Percentiles rank a stretch among this genome's conserved stretches.
These are phyloP conservation scores for Alces alces DNA, from an alignment of 2,113 vertebrate genomes.

Conservation along the genomic window DNA sequence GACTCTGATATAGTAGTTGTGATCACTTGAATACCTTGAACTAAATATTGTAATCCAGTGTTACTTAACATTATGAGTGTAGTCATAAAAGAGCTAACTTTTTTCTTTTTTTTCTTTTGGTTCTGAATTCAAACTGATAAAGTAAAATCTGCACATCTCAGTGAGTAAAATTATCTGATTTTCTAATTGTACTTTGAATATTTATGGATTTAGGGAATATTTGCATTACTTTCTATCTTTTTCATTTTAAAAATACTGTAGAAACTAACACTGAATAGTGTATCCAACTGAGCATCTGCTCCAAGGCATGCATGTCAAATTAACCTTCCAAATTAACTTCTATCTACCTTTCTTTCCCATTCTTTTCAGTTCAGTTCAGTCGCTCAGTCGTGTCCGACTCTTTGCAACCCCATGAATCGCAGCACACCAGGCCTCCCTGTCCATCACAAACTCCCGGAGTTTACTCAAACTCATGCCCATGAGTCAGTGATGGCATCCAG, in stretches of 20 bases:
- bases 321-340: constrained; percentile 5
- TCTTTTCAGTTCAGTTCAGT: not conserved
- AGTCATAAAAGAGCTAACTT: not conserved
- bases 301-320: not conserved
- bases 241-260: not conserved
- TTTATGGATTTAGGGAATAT: not conserved
- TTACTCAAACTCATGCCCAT: no score
- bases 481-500: no score
- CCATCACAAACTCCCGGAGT: no score
- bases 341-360: not conserved
- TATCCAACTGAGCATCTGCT: not conserved
- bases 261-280: not conserved
- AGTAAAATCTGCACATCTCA: not conserved
- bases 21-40: not conserved
- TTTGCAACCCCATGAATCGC: no score
- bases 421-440: no score
- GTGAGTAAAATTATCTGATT: not conserved
- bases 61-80: not conserved
- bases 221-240: not conserved
- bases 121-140: not conserved
- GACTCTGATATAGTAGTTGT: not conserved
- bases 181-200: not conserved
- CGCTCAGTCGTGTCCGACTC: no score
- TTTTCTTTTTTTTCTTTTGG: not conserved
- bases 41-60: not conserved